Evolutionary conservation across 2,888 invertebrate genomes (phyloP), one percentile per base, ranked within the genome.

Genomic region (Chaetogeoica ovagalla): DNA sequence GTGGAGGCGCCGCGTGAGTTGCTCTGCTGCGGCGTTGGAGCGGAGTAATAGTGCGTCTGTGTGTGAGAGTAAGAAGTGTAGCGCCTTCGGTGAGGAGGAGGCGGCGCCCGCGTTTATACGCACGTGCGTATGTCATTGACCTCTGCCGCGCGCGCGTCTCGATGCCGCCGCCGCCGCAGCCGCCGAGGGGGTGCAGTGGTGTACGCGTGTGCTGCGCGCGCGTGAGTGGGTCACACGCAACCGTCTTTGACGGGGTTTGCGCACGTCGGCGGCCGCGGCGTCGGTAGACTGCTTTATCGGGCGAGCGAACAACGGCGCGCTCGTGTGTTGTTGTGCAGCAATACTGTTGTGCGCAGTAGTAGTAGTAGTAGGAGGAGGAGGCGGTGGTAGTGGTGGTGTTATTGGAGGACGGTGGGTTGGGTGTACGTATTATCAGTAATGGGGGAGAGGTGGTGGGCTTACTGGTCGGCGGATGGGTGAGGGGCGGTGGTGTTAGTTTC

Each of bases 61-160:
- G n/a, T n/a, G n/a, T n/a, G n/a, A n/a, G n/a, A 52, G 52, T 4
- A 52, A 30, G n/a, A 7, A 8, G 13, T 13, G 37, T 5, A 23
- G 39, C n/a, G n/a, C 3, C n/a, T n/a, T 39, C 8, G 48, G 15
- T 17, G 59, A 5, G 8, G 55, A 43, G 52, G 48, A 59, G 11
- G 30, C 23, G 30, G 65, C 79, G 79, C 71, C 71, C 79, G 79
- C 71, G 79, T 71, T 62, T 79, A 57, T 39, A 79, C 79, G 79
- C 79, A 79, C 79, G 79, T 79, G 79, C 79, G 70, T 79, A 57
- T 77, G 79, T 79, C 79, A 79, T 79, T 79, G 79, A 79, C 79
- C 79, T 71, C 71, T 59, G 63, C n/a, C 21, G 52, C 62, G 30
- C 30, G 30, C 30, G 30, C 30, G 30, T 30, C 30, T 30, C 30